These are phyloP conservation scores for Eremophila alpestris DNA, from an alignment of 2,797 vertebrate genomes.

Conservation along the genomic window DNA sequence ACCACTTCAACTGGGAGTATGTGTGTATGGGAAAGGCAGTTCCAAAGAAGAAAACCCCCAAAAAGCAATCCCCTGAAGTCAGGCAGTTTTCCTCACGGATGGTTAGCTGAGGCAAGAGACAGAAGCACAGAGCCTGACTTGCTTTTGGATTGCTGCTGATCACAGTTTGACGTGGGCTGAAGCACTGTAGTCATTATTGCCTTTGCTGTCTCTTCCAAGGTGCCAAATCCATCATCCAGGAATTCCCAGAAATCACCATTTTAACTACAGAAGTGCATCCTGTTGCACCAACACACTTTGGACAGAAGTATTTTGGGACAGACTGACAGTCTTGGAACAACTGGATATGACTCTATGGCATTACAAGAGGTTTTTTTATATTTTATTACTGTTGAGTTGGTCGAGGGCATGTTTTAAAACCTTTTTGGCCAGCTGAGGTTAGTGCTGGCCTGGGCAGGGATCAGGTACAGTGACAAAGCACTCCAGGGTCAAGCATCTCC, in stretches of 20 bases:
- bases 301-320: conserved; percentile 96
- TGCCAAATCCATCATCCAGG: conserved; percentile 96
- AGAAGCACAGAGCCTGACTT: not conserved
- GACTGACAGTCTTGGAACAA: conserved; percentile 77
- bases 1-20: not conserved
- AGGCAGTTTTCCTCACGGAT: not conserved
- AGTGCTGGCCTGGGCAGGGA: conserved; percentile 23
- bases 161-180: accelerated
- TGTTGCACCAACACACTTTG: conserved; percentile 95
- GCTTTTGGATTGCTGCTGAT: not conserved
- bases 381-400: conserved; percentile 49
- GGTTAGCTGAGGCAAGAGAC: not conserved
- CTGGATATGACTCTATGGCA: conserved; percentile 25
- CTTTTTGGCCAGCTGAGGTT: conserved; percentile 17
- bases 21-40: not conserved
- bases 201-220: conserved; percentile 77
- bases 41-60: not conserved
- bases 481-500: conserved; percentile 5
- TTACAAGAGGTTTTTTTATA: conserved; percentile 45
- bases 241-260: conserved; percentile 99
- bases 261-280: conserved; percentile 95
- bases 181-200: not conserved
- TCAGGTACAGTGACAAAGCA: conserved; percentile 1
- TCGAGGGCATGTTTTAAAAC: conserved; percentile 25
- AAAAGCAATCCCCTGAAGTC: not conserved